These are phyloP conservation scores for Cinclus mexicanus DNA, from an alignment of 2,113 vertebrate species.

Conservation along the genomic window DNA sequence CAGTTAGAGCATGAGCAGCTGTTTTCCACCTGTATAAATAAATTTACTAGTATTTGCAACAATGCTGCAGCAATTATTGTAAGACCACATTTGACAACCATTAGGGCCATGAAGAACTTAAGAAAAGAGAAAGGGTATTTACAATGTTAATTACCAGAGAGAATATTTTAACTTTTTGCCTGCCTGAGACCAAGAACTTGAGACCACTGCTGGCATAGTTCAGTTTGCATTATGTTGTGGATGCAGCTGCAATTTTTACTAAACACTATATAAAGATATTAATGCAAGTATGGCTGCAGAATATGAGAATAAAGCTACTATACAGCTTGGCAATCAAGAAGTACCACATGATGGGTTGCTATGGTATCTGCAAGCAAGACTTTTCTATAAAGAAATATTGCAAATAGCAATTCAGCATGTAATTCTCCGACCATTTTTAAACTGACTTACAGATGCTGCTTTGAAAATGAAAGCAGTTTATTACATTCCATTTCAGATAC, in stretches of 20 bases:
- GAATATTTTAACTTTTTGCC: neutral
- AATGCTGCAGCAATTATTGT: neutral
- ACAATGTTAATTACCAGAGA: neutral
- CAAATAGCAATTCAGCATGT: neutral
- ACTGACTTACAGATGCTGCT: neutral
- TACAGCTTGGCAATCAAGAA: neutral
- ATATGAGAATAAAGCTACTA: neutral
- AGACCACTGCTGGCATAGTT: neutral
- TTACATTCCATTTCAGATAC: neutral
- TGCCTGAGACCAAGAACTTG: neutral
- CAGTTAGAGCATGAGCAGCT: neutral
- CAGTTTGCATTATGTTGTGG: neutral
- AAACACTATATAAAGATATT: neutral
- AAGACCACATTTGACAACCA: neutral
- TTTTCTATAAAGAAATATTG: neutral
- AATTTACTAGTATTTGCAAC: neutral
- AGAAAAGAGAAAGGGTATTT: neutral
- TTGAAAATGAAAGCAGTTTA: neutral
- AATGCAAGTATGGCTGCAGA: neutral
- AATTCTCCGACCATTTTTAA: neutral
- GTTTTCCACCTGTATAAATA: neutral
- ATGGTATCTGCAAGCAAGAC: conserved; percentile 14
- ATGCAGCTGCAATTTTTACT: neutral
- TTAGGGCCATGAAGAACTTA: neutral
- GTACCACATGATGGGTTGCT: neutral